Conservation (phyloP, 2,113 vertebrate species). For the Oreochromis spilurus region DNA sequence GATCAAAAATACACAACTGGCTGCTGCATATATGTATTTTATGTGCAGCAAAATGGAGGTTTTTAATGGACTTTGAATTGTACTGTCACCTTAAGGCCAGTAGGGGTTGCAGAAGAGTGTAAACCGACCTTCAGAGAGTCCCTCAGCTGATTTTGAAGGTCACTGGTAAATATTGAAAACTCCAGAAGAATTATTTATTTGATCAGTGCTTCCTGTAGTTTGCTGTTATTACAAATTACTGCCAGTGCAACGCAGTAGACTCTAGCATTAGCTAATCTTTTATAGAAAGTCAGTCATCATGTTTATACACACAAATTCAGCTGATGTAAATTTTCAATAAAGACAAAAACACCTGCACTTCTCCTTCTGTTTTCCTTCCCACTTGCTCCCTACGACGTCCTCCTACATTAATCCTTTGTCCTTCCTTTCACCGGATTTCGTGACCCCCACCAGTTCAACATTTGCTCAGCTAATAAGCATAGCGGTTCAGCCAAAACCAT, state of each 20-base stretch:
- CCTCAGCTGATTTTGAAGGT: background rate
- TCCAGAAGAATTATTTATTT: background rate
- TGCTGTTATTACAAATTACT: background rate
- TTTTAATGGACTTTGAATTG: background rate
- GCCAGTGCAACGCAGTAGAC: background rate
- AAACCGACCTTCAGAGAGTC: background rate
- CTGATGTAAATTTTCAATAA: background rate
- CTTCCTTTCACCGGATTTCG: slow-evolving; percentile 37
- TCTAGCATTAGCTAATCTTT: background rate
- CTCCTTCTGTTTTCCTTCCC: background rate
- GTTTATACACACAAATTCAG: background rate
- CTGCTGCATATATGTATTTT: background rate
- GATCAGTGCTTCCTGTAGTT: background rate
- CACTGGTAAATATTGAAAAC: background rate
- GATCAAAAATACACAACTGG: background rate
- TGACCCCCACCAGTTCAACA: slow-evolving; percentile 28
- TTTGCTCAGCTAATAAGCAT: slow-evolving; percentile 61
- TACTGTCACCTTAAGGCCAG: background rate
- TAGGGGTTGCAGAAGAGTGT: background rate
- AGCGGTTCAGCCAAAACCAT: slow-evolving; percentile 23
- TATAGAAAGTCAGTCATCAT: background rate
- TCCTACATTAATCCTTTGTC: slow-evolving; percentile 21
- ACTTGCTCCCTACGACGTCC: background rate
- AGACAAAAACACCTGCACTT: background rate
- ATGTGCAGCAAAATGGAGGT: background rate